These are phyloP conservation scores for Hartigia nigra DNA, from an alignment of 2,888 invertebrate genomes.

Conservation along the genomic window DNA sequence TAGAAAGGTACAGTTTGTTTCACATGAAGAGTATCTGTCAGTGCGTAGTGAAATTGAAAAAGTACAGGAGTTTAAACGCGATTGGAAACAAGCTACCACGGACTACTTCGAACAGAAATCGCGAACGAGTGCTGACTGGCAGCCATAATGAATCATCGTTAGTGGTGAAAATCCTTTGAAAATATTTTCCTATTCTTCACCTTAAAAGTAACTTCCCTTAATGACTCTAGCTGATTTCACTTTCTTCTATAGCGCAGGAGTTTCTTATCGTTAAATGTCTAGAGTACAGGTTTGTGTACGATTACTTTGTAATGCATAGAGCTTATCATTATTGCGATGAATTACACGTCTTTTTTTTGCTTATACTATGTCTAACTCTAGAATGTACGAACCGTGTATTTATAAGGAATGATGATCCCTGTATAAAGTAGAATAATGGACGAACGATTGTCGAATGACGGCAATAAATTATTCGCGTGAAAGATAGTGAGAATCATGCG, in stretches of 20 bases:
- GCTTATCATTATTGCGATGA: not conserved
- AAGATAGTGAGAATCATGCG: no score
- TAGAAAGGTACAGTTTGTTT: not conserved
- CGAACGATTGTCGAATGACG: not conserved
- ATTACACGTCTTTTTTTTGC: not conserved
- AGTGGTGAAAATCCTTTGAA: not conserved
- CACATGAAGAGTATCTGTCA: not conserved
- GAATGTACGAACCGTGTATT: not conserved
- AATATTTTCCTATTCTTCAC: not conserved
- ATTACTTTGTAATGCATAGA: not conserved
- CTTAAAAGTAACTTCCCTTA: not conserved
- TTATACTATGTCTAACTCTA: not conserved
- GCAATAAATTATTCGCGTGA: not conserved
- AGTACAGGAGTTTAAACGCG: not conserved
- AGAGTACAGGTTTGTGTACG: not conserved
- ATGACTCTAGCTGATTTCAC: not conserved
- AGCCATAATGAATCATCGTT: not conserved
- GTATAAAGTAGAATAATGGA: not conserved
- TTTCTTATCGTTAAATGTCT: not conserved
- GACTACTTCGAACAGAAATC: not conserved
- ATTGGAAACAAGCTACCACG: not conserved
- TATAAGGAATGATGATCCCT: no score
- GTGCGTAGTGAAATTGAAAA: not conserved
- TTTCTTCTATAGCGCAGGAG: not conserved
- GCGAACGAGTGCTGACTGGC: not conserved